Conservation (phyloP, 2,888 invertebrate genomes). For the Euzetes globulus region DNA sequence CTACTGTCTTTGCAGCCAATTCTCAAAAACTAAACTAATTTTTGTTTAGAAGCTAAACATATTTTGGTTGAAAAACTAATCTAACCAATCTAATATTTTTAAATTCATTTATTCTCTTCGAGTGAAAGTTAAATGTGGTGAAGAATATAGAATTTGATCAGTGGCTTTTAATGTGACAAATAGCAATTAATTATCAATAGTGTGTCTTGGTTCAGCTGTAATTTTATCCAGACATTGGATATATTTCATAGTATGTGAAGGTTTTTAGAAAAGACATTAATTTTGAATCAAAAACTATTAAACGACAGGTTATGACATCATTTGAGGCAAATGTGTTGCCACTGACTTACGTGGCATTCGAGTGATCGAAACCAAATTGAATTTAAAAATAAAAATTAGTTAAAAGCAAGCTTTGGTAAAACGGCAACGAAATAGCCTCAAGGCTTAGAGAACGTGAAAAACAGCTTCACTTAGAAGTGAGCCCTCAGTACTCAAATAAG, state of each 20-base stretch:
- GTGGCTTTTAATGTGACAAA: no score
- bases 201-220: no score
- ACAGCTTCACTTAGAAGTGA: slow-evolving; percentile 4
- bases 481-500: not conserved
- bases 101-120: not conserved
- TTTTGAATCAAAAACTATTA: not conserved
- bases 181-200: no score
- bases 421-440: not conserved
- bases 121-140: no score
- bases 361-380: not conserved
- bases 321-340: not conserved
- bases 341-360: slow-evolving; percentile 1
- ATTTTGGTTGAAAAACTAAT: no score
- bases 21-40: no score
- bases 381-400: not conserved
- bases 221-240: not conserved
- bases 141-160: no score
- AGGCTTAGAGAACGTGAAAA: not conserved
- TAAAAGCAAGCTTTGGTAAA: not conserved
- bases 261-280: not conserved
- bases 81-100: no score
- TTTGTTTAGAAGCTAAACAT: no score
- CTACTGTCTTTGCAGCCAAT: no score
- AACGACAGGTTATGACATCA: slow-evolving; percentile 20
- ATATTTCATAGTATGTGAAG: not conserved